Percentiles rank a stretch among this genome's conserved stretches.
phyloP scores from a whole-genome alignment of 2,888 invertebrate genomes.

The Sarcophaga caerulescens region DNA sequence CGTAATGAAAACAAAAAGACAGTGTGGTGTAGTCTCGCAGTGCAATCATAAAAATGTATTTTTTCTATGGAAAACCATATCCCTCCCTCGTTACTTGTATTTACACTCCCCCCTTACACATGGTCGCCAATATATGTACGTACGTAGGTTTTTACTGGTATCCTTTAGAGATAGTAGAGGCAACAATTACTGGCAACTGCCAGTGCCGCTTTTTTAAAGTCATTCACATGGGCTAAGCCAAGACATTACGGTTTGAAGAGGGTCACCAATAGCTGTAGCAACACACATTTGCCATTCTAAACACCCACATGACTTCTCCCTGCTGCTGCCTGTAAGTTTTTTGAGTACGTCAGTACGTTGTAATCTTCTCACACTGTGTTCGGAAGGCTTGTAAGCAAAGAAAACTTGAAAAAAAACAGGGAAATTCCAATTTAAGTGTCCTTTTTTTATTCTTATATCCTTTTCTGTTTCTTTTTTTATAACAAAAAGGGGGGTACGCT shows the following conservation, averaged over 20 bases:
- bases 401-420: conserved; percentile 41
- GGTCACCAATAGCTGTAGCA: conserved; percentile 56
- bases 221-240: conserved; percentile 68
- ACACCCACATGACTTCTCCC: conserved; percentile 34
- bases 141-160: too few relatives aligned
- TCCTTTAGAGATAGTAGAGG: not conserved
- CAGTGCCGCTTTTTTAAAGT: conserved; percentile 53
- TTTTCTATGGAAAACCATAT: too few relatives aligned
- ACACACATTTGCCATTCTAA: conserved; percentile 5
- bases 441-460: too few relatives aligned
- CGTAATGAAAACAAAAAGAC: too few relatives aligned
- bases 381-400: conserved; percentile 4
- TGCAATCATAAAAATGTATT: conserved; percentile 60
- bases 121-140: too few relatives aligned
- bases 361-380: conserved; percentile 37
- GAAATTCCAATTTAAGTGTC: conserved; percentile 21
- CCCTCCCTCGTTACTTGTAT: too few relatives aligned
- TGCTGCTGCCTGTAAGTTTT: conserved; percentile 3
- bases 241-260: conserved; percentile 67
- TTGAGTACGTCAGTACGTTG: not conserved
- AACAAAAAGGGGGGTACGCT: conserved; percentile 39
- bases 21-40: conserved; percentile 19
- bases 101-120: conserved; percentile 20
- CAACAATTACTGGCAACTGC: conserved; percentile 1
- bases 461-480: conserved; percentile 21